Evolutionary conservation across 2,888 invertebrate genomes (phyloP).

Genomic region (Thelaira solivaga): DNA sequence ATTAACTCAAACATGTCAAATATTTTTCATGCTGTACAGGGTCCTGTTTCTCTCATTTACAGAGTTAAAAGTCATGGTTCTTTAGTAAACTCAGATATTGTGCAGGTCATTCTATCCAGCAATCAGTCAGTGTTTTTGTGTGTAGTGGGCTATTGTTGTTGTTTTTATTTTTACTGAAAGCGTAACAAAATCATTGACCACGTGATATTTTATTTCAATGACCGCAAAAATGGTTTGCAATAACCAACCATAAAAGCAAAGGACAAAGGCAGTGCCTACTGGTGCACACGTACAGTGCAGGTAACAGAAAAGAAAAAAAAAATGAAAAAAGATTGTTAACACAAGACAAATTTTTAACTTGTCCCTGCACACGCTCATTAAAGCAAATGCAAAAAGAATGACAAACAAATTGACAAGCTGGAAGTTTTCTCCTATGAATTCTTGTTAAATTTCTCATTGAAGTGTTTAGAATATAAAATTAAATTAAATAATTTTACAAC

Average conservation of each 20-base stretch:
- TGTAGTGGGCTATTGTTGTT: background rate
- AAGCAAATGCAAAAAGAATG: background rate
- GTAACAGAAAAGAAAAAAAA: background rate
- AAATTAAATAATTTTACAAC: too few relatives aligned
- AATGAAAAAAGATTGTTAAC: background rate
- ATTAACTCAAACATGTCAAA: conserved; percentile 44
- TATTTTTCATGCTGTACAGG: conserved; percentile 1
- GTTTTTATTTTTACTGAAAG: conserved; percentile 50
- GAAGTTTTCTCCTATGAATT: background rate
- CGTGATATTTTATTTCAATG: conserved; percentile 73
- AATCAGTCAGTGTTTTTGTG: conserved; percentile 53
- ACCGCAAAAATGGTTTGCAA: conserved; percentile 66
- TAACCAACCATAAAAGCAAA: conserved; percentile 25
- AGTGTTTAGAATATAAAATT: too few relatives aligned
- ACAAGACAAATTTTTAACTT: conserved; percentile 7
- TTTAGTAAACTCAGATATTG: background rate
- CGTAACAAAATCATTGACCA: conserved; percentile 68
- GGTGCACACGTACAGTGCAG: background rate
- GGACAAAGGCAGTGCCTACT: background rate
- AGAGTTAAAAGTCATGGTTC: conserved; percentile 40
- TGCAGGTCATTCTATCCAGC: conserved; percentile 61
- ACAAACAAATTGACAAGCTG: background rate
- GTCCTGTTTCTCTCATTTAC: conserved; percentile 24
- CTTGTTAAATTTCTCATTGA: too few relatives aligned
- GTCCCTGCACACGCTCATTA: background rate